Base-by-base conservation (phyloP, 2,113 vertebrate genomes). In the Deroptyus accipitrinus region DNA sequence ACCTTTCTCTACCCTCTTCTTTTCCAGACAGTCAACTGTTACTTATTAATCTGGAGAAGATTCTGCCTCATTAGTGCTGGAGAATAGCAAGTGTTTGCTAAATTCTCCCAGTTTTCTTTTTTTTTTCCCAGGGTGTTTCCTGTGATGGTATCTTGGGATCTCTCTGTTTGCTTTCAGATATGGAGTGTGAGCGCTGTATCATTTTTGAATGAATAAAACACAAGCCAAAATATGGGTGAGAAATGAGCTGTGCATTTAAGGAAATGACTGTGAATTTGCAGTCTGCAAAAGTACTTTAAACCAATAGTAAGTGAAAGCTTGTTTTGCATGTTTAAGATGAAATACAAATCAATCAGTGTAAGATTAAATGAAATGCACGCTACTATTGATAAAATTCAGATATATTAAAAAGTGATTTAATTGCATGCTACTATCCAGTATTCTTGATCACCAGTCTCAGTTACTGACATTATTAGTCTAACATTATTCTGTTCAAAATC, bases 391-490 rank as follows among this genome's bases (percentile, higher is more conserved):
- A 83, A 95, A 82, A 95, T 80, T 62, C 49, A 62, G 84, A 68
- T 86, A 17, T 49, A 75, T 86, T 88, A 82, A 82, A n/a, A 86
- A 86, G 28, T 83, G 78, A 66, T 54, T 90, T 64, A 90, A 68
- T 92, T 83, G 61, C 13, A 42, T 35, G 28, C 52, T 42, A 51
- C 59, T 49, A 59, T 85, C 66, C 57, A 92, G 11, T 79, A 79
- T 42, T 48, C 14, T 86, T 2, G 2, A 41, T 54, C 86, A 61
- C 62, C 75, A 86, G 44, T 94, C 93, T 96, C 88, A 93, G 73
- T 94, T 85, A 83, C 69, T 52, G 67, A 74, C 51, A 52, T 92
- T 96, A 95, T 93, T 86, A 92, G 90, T 86, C 75, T 94, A 87
- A 81, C 77, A 17, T 85, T 83, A 44, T 82, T 90, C 33, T 54